These are phyloP conservation scores for Poeciliopsis paucimaculata DNA, from an alignment of 2,797 vertebrate species.

Conservation along the genomic window DNA sequence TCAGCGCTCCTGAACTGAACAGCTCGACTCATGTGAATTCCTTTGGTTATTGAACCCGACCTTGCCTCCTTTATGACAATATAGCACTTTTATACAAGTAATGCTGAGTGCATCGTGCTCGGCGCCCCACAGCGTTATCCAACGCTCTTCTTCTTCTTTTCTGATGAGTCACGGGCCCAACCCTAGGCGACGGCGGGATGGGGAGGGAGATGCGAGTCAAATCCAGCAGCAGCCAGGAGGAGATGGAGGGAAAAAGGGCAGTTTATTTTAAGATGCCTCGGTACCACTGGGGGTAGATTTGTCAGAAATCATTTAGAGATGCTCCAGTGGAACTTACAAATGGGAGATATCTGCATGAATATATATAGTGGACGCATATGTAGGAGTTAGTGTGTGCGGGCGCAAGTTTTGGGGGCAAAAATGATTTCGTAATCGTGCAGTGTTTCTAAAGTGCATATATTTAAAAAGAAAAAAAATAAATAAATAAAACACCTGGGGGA, in stretches of 20 bases:
- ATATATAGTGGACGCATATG: constrained; percentile 1
- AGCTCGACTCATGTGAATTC: constrained; percentile 27
- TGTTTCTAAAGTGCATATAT: constrained; percentile 18
- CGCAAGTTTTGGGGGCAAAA: not conserved
- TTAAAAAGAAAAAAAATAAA: not conserved
- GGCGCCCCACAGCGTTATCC: constrained; percentile 43
- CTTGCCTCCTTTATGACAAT: constrained; percentile 36
- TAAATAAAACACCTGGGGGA: not conserved
- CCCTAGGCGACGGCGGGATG: constrained; percentile 43
- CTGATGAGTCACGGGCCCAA: constrained; percentile 67
- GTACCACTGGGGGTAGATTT: constrained; percentile 60
- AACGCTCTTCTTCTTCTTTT: constrained; percentile 49
- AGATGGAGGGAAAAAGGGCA: constrained; percentile 58
- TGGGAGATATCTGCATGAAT: constrained; percentile 20
- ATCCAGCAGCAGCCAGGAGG: constrained; percentile 59
- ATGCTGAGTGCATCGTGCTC: constrained; percentile 20
- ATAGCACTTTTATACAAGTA: constrained; percentile 24
- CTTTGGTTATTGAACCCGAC: constrained; percentile 39
- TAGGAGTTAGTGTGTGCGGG: not conserved
- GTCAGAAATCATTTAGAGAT: constrained; percentile 71
- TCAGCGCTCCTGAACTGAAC: constrained; percentile 6
- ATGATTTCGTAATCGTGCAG: constrained; percentile 7
- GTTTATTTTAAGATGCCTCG: constrained; percentile 69
- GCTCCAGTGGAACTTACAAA: constrained; percentile 56
- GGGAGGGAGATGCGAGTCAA: constrained; percentile 54